Evolutionary conservation across 2,797 vertebrate species (phyloP), one percentile per base, ranked within the genome.

Genomic region (Rhinella marina): DNA sequence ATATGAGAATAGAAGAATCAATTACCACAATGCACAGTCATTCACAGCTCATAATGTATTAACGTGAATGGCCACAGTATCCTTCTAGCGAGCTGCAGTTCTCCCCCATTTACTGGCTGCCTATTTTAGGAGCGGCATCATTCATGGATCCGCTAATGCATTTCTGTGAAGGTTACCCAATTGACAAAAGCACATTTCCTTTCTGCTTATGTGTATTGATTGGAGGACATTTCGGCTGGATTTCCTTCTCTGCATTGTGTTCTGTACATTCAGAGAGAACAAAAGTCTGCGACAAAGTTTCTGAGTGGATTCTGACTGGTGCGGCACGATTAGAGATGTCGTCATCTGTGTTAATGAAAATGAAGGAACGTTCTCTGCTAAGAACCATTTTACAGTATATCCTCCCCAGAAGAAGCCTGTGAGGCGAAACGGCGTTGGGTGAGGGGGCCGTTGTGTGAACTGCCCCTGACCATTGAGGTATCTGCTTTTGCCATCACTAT

Each of bases 91-190:
- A 82, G 23, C 29, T 48, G 17, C 61, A 29, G 19, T 73, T 77
- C 82, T 62, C 32, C n/a, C 32, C 32, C 59, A 61, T 27, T 89
- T 77, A 41, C 72, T 32, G 77, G 52, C 66, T 13, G 57, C 70
- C 80, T 86, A 79, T 89, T 79, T 83, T 80, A 72, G 81, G 85
- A 89, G 75, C 19, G 8, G 72, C 62, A 89, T 89, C 84, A 83
- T 86, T 86, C 70, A 89, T 89, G 56, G 84, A 86, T 86, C 68
- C 29, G 70, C 32, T 83, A 83, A 83, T 86, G 80, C 84, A 83
- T 78, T 86, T 62, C 72, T 77, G 50, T 89, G 88, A 89, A 89
- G 84, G 84, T 89, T 86, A 89, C 88, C 84, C 84, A 29, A 78
- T 70, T 82, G 84, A 86, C 80, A 86, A 68, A 72, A 82, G 79